Evolutionary conservation across 2,113 vertebrate genomes (phyloP), one percentile per base, ranked within the genome.

Genomic region (Fulmarus glacialis): DNA sequence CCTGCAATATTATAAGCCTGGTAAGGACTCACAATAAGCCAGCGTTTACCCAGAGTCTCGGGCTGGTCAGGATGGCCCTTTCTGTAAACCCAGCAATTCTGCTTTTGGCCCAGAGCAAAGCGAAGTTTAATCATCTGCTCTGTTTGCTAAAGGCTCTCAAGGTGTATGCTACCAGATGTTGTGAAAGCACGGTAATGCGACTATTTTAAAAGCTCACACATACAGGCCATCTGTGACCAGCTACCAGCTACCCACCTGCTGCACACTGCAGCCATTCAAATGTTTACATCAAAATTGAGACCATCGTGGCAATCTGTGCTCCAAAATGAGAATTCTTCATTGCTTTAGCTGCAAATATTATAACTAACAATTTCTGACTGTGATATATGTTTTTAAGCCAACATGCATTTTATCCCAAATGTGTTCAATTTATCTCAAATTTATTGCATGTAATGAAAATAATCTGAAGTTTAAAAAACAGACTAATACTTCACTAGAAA

Each of bases 151-250:
- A 85, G 74, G 48, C 66, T 87, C 87, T 59, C 68, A 3, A 66
- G 87, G 74, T 38, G 48, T 5, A 0, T 1, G 29, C 18, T 17
- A 80, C 48, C 62, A 95, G 58, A 43, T 23, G 40, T 13, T 52
- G 48, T 36, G 50, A 72, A 78, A 64, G 9, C 50, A 38, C 0
- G n/a, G 45, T 12, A 30, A 47, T 0, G 1, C 1, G 12, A 30
- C 32, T 21, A 4, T 24, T 55, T 71, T 15, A 19, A 73, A 47
- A 42, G 59, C 43, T 74, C 15, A 12, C 29, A n/a, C 40, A 11
- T 2, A n/a, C 3, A n/a, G 40, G 55, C n/a, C 60, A 55, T 11
- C 48, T 36, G 36, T 21, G 64, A 70, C 4, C 27, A 40, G 4
- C 74, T 8, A 22, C 59, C 80, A 94, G 32, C 73, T 63, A 45